phyloP scores from a whole-genome alignment of 2,888 invertebrate genomes.

The Ophioninae sp. region DNA sequence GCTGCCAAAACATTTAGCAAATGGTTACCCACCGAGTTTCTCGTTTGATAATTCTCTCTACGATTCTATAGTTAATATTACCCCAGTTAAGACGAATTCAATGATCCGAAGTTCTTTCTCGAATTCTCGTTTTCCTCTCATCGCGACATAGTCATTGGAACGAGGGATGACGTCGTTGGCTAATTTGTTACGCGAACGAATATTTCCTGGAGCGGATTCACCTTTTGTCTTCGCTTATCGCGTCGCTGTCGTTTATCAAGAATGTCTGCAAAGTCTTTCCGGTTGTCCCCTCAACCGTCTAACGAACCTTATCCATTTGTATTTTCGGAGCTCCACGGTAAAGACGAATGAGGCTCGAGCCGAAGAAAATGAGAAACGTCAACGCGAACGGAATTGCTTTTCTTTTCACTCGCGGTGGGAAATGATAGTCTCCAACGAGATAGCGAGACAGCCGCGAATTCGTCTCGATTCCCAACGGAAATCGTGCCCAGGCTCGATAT shows the following conservation, averaged over 20 bases:
- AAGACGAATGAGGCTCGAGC: neutral
- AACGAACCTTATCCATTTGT: slow-evolving; percentile 58
- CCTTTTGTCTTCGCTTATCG: slow-evolving; percentile 43
- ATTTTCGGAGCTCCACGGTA: slow-evolving; percentile 32
- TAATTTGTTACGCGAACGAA: slow-evolving; percentile 43
- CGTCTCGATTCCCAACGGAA: slow-evolving; percentile 76
- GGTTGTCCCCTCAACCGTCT: slow-evolving; percentile 17
- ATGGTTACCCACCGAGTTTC: slow-evolving; percentile 52
- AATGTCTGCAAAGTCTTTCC: slow-evolving; percentile 28
- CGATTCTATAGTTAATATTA: neutral
- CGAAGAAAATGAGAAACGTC: slow-evolving; percentile 56
- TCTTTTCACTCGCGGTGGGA: slow-evolving; percentile 25
- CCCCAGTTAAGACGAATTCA: slow-evolving; percentile 22
- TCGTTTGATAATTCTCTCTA: slow-evolving; percentile 23
- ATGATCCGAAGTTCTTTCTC: slow-evolving; percentile 2
- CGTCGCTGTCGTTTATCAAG: slow-evolving; percentile 49
- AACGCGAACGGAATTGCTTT: slow-evolving; percentile 45
- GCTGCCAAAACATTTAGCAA: slow-evolving; percentile 49
- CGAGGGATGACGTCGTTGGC: slow-evolving; percentile 12
- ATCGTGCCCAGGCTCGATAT: slow-evolving; percentile 59
- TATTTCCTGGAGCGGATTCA: slow-evolving; percentile 27
- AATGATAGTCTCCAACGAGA: slow-evolving; percentile 13
- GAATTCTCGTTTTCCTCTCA: slow-evolving; percentile 52
- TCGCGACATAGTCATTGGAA: slow-evolving; percentile 50
- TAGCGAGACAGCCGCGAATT: slow-evolving; percentile 65